These are phyloP conservation scores for Hypotaenidia philippensis DNA, from an alignment of 2,797 vertebrate species.

Conservation along the genomic window DNA sequence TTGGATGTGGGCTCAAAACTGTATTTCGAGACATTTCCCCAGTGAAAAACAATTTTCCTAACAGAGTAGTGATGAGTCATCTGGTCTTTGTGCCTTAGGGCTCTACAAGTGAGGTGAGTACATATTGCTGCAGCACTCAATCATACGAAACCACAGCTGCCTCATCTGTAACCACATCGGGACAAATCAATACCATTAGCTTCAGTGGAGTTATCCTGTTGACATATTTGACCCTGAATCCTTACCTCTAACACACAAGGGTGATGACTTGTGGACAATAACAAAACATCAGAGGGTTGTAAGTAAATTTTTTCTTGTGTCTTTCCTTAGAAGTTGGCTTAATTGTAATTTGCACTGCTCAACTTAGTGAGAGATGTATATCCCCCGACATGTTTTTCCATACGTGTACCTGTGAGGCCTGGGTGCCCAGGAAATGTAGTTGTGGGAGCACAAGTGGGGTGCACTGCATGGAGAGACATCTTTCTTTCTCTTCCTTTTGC, in stretches of 20 bases:
- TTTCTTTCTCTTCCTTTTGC: not conserved
- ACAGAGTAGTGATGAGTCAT: constrained; percentile 50
- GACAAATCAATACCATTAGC: constrained; percentile 59
- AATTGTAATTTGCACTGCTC: not conserved
- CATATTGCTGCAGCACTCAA: constrained; percentile 21
- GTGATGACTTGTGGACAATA: not conserved
- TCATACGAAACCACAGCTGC: constrained; percentile 42
- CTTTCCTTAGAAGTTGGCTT: not conserved
- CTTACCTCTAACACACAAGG: constrained; percentile 4
- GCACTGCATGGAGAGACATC: not conserved
- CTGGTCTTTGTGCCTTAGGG: not conserved
- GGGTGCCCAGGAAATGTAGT: not conserved
- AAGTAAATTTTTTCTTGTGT: not conserved
- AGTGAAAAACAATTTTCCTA: constrained; percentile 33
- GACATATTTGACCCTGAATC: constrained; percentile 26
- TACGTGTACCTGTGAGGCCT: not conserved
- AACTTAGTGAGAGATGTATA: not conserved
- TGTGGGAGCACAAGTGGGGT: not conserved
- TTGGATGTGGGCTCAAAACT: constrained; percentile 26
- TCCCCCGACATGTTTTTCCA: not conserved
- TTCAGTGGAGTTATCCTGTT: constrained; percentile 26
- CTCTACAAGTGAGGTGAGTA: constrained; percentile 32
- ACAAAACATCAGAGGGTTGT: not conserved
- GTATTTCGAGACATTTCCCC: not conserved
- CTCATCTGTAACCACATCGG: constrained; percentile 24